Conservation (phyloP, 2,888 invertebrate genomes). For the Alviniconcha strummeri region DNA sequence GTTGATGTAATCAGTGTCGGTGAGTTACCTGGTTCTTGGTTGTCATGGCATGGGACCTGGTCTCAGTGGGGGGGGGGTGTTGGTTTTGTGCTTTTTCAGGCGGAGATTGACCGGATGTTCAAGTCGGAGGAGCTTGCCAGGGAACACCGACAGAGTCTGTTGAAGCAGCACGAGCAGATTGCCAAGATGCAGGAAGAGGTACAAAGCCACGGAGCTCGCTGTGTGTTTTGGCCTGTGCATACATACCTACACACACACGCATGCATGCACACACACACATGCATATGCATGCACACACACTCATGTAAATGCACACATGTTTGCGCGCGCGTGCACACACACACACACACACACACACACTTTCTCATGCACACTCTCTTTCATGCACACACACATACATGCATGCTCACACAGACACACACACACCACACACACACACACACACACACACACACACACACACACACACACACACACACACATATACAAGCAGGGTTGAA, state of each 20-base stretch:
- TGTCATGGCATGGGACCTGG: too few relatives aligned
- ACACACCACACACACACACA: constrained; percentile 1
- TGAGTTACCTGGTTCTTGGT: too few relatives aligned
- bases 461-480: background rate
- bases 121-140: constrained; percentile 68
- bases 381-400: background rate
- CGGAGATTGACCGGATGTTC: constrained; percentile 79
- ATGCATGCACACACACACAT: background rate
- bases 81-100: constrained; percentile 66
- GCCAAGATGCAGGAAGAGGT: constrained; percentile 48
- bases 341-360: background rate
- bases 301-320: background rate
- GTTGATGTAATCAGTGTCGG: too few relatives aligned
- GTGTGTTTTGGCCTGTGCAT: background rate
- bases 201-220: background rate
- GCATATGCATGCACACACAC: background rate
- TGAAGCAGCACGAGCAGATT: constrained; percentile 69
- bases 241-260: background rate
- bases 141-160: constrained; percentile 63
- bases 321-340: background rate
- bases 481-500: constrained; percentile 2
- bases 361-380: background rate
- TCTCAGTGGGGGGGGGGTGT: too few relatives aligned
- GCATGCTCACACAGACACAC: background rate
- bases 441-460: background rate